Evolutionary conservation across 2,113 vertebrate genomes (phyloP).

Genomic region (Heterotilapia buettikoferi): DNA sequence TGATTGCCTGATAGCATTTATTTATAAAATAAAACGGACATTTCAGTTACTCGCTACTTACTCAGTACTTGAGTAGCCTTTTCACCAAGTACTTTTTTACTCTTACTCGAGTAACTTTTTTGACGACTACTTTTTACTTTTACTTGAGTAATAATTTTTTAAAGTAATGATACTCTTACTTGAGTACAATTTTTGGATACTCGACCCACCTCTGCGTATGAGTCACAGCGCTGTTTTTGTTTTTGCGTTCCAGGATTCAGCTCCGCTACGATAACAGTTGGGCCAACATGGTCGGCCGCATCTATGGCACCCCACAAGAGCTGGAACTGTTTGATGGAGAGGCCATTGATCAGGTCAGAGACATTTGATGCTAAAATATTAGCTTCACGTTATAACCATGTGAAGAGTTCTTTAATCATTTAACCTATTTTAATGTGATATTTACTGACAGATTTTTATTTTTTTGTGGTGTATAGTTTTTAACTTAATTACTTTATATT

Average conservation of each 20-base stretch:
- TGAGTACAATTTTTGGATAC: too few relatives aligned
- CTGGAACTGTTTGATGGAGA: background rate
- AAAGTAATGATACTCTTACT: too few relatives aligned
- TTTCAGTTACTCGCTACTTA: too few relatives aligned
- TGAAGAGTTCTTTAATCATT: background rate
- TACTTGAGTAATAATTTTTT: too few relatives aligned
- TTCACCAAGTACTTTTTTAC: too few relatives aligned
- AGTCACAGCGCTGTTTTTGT: background rate
- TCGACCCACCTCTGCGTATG: too few relatives aligned
- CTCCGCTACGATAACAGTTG: background rate
- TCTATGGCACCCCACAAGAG: background rate
- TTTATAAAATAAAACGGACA: too few relatives aligned
- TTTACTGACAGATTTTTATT: background rate
- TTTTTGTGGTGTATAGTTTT: background rate
- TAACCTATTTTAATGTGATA: background rate
- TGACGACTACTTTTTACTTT: too few relatives aligned
- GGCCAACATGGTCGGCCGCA: background rate
- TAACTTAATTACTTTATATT: background rate
- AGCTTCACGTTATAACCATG: background rate
- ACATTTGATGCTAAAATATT: background rate
- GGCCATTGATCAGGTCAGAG: background rate
- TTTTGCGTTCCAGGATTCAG: constrained; percentile 9
- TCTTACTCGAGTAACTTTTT: too few relatives aligned
- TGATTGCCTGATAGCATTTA: too few relatives aligned
- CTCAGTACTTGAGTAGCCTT: too few relatives aligned